Percentiles rank a stretch among this genome's conserved stretches.
Evolutionary conservation across 2,888 invertebrate species (phyloP).

Genomic region (Callinectes sapidus): DNA sequence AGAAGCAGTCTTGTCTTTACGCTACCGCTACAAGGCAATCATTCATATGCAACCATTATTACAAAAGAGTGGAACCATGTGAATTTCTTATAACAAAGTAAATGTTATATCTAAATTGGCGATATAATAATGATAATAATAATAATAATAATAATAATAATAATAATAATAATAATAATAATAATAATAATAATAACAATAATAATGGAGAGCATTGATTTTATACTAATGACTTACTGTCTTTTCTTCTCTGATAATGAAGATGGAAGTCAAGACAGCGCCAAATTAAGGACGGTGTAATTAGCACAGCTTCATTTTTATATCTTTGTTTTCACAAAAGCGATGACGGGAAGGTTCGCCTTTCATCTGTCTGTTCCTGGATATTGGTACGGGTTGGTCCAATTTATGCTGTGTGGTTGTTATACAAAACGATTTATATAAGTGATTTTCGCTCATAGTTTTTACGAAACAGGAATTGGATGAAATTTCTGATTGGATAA

Average conservation of each 20-base stretch:
- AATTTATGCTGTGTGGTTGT: background rate
- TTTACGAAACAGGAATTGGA: background rate
- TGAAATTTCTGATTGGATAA: background rate
- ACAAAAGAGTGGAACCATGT: no score
- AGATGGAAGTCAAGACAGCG: background rate
- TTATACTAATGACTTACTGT: background rate
- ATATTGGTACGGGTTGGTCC: background rate
- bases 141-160: background rate
- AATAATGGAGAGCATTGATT: background rate
- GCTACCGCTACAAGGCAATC: no score
- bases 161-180: background rate
- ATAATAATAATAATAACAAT: background rate
- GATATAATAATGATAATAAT: no score
- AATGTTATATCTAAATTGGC: no score
- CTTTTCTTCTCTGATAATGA: background rate
- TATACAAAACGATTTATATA: background rate
- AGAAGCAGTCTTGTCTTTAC: no score
- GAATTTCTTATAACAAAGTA: no score
- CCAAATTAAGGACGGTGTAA: background rate
- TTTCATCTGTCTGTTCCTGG: background rate
- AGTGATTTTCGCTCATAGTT: background rate
- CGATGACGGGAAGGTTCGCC: background rate
- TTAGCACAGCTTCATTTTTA: background rate
- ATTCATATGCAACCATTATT: no score
- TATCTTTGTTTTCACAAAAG: background rate